Evolutionary conservation across 2,797 vertebrate species (phyloP).

Genomic region (Enteromius treurensis): DNA sequence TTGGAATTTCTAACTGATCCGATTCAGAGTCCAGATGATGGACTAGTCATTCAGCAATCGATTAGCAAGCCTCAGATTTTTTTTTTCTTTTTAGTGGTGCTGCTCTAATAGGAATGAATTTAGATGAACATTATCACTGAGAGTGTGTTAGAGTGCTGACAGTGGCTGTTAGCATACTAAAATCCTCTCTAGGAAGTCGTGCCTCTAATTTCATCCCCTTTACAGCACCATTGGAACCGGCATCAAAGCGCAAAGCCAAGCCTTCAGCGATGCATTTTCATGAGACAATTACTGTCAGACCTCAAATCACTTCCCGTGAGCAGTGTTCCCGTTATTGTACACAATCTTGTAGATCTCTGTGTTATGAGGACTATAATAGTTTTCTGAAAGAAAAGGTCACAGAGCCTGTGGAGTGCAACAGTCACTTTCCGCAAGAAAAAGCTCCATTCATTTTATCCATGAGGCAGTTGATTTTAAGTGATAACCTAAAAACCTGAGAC

Average conservation of each 20-base stretch:
- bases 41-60: neutral
- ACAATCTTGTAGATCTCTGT: neutral
- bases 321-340: neutral
- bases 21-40: neutral
- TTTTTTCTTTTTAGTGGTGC: neutral
- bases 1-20: slow-evolving; percentile 1
- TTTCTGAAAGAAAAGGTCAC: neutral
- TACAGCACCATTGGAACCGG: neutral
- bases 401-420: neutral
- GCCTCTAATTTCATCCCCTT: slow-evolving; percentile 10
- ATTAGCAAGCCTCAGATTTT: neutral
- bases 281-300: slow-evolving; percentile 15
- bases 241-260: neutral
- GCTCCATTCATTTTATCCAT: neutral
- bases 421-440: neutral
- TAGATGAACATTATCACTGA: neutral
- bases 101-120: slow-evolving; percentile 13
- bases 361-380: neutral
- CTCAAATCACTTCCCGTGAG: slow-evolving; percentile 5
- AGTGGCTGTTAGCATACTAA: slow-evolving; percentile 3
- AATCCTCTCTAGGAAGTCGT: slow-evolving; percentile 7
- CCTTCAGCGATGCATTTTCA: slow-evolving; percentile 5
- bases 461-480: neutral
- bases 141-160: slow-evolving; percentile 7
- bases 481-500: neutral